These are phyloP conservation scores for Zaprionus kolodkinae DNA, from an alignment of 1,140 invertebrate genomes.

Conservation along the genomic window DNA sequence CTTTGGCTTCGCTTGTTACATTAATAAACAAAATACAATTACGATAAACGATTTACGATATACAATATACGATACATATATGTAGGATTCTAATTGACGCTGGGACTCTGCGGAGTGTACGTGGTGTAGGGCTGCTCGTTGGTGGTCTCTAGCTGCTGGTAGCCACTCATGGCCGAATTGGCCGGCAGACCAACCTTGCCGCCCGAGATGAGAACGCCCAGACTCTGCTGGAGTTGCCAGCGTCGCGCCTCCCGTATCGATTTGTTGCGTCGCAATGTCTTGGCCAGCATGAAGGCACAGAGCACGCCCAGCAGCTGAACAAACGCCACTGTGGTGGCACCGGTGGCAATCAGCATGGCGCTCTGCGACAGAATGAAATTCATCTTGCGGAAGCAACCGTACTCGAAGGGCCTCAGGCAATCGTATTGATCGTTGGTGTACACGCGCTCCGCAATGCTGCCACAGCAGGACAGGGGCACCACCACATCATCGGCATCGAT, in stretches of 20 bases:
- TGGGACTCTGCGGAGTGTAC: constrained; percentile 79
- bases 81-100: constrained; percentile 72
- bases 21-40: constrained; percentile 45
- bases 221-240: constrained; percentile 87
- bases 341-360: constrained; percentile 90
- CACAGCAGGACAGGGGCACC: constrained; percentile 87
- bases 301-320: constrained; percentile 94
- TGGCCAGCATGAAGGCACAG: constrained; percentile 93
- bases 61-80: not conserved
- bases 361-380: constrained; percentile 89
- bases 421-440: constrained; percentile 33
- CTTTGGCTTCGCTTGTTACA: constrained; percentile 28
- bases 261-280: constrained; percentile 92
- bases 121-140: constrained; percentile 72
- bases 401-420: constrained; percentile 84
- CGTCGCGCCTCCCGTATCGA: constrained; percentile 88
- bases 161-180: constrained; percentile 74
- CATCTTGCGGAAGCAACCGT: constrained; percentile 89
- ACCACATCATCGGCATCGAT: constrained; percentile 79
- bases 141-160: constrained; percentile 76
- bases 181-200: constrained; percentile 70
- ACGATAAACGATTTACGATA: constrained; percentile 17
- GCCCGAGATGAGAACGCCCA: constrained; percentile 84
- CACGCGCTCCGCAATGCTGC: constrained; percentile 60
- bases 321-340: constrained; percentile 91